Evolutionary conservation across 1,140 invertebrate genomes (phyloP).

Genomic region (Drosophila teissieri): DNA sequence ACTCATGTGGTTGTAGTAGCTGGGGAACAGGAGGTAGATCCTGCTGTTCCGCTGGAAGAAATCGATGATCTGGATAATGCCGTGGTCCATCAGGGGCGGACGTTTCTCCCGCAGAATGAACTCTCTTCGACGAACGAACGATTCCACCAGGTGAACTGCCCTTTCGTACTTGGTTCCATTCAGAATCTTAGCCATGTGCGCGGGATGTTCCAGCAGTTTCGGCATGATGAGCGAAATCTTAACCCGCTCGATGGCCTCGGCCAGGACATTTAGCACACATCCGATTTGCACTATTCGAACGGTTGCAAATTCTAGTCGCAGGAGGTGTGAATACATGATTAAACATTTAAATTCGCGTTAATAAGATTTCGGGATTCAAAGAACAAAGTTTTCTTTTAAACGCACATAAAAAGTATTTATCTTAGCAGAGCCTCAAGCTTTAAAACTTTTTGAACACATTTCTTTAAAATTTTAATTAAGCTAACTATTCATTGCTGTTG

Average conservation of each 20-base stretch:
- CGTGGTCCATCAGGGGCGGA: constrained; percentile 52
- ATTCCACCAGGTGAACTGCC: constrained; percentile 33
- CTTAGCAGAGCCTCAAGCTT: no score
- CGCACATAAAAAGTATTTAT: no score
- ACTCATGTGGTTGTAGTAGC: constrained; percentile 11
- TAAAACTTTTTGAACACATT: no score
- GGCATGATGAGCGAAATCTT: constrained; percentile 68
- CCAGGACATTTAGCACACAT: constrained; percentile 30
- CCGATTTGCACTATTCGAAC: constrained; percentile 33
- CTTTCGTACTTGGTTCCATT: constrained; percentile 28
- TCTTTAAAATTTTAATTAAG: no score
- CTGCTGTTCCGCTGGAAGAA: constrained; percentile 51
- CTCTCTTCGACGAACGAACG: constrained; percentile 44
- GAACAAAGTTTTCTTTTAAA: no score
- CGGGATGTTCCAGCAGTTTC: constrained; percentile 28
- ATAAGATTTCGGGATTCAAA: not conserved
- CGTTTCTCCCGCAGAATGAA: constrained; percentile 44
- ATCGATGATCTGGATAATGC: constrained; percentile 65
- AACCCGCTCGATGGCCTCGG: constrained; percentile 43
- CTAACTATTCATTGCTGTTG: no score
- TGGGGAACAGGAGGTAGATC: constrained; percentile 33
- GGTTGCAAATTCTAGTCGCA: constrained; percentile 38
- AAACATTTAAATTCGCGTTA: no score
- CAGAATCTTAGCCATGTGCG: constrained; percentile 2
- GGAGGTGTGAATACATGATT: not conserved